Evolutionary conservation across 2,888 invertebrate genomes (phyloP).

Genomic region (Cephus sareptanus): DNA sequence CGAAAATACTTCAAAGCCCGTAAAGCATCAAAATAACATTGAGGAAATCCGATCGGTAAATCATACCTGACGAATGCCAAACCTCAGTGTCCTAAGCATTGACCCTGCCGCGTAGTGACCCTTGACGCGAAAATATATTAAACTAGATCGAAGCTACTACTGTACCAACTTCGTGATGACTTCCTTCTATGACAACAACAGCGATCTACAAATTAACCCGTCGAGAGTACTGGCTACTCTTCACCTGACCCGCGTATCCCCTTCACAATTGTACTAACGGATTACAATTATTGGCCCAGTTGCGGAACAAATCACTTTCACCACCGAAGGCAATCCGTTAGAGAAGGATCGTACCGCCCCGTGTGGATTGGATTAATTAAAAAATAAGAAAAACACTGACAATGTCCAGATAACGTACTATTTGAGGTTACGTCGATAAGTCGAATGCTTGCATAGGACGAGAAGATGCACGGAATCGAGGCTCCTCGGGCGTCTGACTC

Average conservation of each 20-base stretch:
- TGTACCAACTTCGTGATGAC: not conserved
- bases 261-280: not conserved
- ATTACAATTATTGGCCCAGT: not conserved
- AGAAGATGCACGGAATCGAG: not conserved
- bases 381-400: not conserved
- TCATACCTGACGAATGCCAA: not conserved
- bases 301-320: constrained; percentile 14
- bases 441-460: not conserved
- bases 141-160: not conserved
- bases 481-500: not conserved
- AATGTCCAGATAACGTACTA: not conserved
- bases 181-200: not conserved
- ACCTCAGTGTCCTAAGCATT: not conserved
- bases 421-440: not conserved
- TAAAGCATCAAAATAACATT: not conserved
- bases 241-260: not conserved
- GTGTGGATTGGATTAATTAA: not conserved
- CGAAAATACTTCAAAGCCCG: not conserved
- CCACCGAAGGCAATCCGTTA: not conserved
- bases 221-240: not conserved
- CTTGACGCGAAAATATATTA: not conserved
- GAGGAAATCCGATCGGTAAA: not conserved
- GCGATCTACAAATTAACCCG: not conserved
- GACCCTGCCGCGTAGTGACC: not conserved
- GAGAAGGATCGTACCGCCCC: not conserved